These are phyloP conservation scores for Nothoprocta pentlandii DNA, from an alignment of 2,113 vertebrate genomes.

Conservation along the genomic window DNA sequence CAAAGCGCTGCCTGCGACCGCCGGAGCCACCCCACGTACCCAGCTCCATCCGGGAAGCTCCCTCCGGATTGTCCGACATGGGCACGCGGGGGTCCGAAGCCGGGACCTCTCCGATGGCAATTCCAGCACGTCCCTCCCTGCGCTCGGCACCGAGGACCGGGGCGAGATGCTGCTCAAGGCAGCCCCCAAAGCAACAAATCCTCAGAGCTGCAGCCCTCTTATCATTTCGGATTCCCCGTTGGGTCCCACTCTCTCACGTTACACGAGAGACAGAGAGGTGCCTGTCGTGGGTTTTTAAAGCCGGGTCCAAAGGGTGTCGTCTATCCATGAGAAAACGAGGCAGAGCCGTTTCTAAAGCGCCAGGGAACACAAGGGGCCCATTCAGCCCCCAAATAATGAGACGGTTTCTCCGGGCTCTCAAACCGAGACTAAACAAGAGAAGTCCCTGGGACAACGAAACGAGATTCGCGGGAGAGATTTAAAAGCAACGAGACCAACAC, in stretches of 20 bases:
- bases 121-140: not conserved
- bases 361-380: slow-evolving; percentile 69
- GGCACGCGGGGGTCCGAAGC: slow-evolving; percentile 8
- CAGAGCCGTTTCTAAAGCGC: slow-evolving; percentile 51
- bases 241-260: slow-evolving; percentile 66
- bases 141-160: slow-evolving; percentile 28
- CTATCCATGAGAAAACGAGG: slow-evolving; percentile 82
- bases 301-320: slow-evolving; percentile 65
- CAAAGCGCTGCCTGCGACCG: not conserved
- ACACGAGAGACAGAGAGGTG: slow-evolving; percentile 79
- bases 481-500: slow-evolving; percentile 31
- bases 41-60: slow-evolving; percentile 70
- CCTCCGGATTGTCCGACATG: slow-evolving; percentile 75
- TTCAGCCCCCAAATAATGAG: slow-evolving; percentile 62
- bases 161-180: slow-evolving; percentile 23
- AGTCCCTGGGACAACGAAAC: slow-evolving; percentile 31
- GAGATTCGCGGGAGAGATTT: slow-evolving; percentile 16
- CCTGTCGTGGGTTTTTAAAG: slow-evolving; percentile 70
- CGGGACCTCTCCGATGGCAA: not conserved
- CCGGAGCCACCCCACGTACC: slow-evolving; percentile 69
- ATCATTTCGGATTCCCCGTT: slow-evolving; percentile 30
- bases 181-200: not conserved
- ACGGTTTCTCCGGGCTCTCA: slow-evolving; percentile 47
- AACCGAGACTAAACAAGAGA: not conserved
- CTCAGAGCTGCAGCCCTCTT: not conserved